Evolutionary conservation across 2,113 vertebrate genomes (phyloP), one percentile per base, ranked within the genome.

Genomic region (Euleptes europaea): DNA sequence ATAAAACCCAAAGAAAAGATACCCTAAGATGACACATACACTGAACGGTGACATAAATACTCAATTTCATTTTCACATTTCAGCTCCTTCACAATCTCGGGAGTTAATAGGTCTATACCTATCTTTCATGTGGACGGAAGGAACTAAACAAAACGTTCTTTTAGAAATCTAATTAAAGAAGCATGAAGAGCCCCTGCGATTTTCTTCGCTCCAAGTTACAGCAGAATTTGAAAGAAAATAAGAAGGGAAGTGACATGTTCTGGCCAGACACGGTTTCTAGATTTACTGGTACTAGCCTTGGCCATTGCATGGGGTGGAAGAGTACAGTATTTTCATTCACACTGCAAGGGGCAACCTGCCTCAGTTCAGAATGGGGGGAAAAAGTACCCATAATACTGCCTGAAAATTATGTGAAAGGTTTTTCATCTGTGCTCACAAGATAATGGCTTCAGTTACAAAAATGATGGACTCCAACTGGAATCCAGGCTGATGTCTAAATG

Each of bases 81-180:
- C n/a, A 35, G 17, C 15, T 69, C 66, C 66, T n/a, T 69, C 66
- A 69, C 66, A 69, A 69, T 33, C n/a, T 33, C 14, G 11, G 31
- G n/a, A 15, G 67, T 70, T 33, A 70, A 13, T 17, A 70, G 79
- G 70, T 66, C 75, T 40, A 74, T 76, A 84, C 69, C 33, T 51
- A 4, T 8, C 33, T 82, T 75, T 8, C 51, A 40, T 33, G 3
- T 65, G 42, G n/a, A n/a, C n/a, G n/a, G 5, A 51, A 83, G 23
- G 7, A 31, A 1, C 67, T 15, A 69, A 60, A 49, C 60, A 70
- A 63, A 51, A 63, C 7, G 31, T 75, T 40, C 28, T 69, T 51
- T 0, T 0, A 38, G 54, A 33, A 81, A 77, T 44, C 2, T 21
- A 38, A 57, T 14, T 81, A 33, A 76, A 12, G 33, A 77, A 6